These are phyloP conservation scores for Nebria salina DNA, from an alignment of 2,888 invertebrate genomes.

Conservation along the genomic window DNA sequence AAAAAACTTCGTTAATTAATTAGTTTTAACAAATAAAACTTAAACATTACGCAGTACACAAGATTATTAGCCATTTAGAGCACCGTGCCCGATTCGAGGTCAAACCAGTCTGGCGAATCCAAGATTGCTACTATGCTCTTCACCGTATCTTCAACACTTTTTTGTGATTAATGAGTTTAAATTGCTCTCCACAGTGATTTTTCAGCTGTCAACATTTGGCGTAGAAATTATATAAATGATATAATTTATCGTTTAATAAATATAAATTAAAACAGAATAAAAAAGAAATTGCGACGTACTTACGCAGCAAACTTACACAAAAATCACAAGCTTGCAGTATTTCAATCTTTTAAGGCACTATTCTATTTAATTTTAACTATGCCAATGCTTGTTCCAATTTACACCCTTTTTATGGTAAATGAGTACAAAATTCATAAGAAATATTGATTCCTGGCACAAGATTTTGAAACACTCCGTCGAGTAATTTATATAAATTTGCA, in stretches of 20 bases:
- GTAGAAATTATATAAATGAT: constrained; percentile 19
- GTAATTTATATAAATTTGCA: constrained; percentile 6
- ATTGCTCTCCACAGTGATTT: constrained; percentile 39
- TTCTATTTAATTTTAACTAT: no score
- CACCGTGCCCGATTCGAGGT: constrained; percentile 26
- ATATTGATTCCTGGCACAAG: no score
- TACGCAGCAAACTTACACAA: constrained; percentile 25
- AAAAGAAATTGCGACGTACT: constrained; percentile 4
- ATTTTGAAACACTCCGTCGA: not conserved
- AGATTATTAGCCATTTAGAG: not conserved
- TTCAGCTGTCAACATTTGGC: constrained; percentile 45
- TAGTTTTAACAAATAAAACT: constrained; percentile 22
- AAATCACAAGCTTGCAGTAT: not conserved
- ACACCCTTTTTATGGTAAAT: no score
- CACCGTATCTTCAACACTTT: constrained; percentile 28
- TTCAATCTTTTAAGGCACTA: no score
- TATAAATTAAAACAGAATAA: no score
- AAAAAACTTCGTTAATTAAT: constrained; percentile 17
- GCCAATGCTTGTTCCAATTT: no score
- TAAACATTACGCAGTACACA: constrained; percentile 7
- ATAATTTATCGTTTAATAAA: not conserved
- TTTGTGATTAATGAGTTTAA: constrained; percentile 4
- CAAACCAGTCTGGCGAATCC: constrained; percentile 62
- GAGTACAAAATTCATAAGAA: no score
- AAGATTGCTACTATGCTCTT: constrained; percentile 58